Evolutionary conservation across 2,113 vertebrate genomes (phyloP).

Genomic region (Speoplatyrhinus poulsoni): DNA sequence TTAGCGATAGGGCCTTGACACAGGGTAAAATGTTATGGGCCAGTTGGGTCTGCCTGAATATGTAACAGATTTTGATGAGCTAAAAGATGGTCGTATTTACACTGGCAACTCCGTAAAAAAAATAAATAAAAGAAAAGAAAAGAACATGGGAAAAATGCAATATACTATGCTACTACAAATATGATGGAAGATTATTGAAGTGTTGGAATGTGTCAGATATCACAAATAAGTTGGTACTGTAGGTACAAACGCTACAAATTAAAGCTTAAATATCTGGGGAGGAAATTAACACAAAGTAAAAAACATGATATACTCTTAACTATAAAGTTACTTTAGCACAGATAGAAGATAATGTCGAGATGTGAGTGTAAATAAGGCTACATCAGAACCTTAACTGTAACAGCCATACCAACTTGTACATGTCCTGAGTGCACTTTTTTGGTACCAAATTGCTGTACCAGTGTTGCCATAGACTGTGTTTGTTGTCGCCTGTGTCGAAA

Average conservation of each 20-base stretch:
- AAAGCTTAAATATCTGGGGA: background rate
- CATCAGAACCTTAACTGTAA: background rate
- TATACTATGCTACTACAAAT: too few relatives aligned
- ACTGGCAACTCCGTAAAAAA: constrained; percentile 36
- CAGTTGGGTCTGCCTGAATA: constrained; percentile 5
- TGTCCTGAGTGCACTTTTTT: constrained; percentile 39
- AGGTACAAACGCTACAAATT: background rate
- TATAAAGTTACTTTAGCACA: too few relatives aligned
- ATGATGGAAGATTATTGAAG: too few relatives aligned
- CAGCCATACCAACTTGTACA: constrained; percentile 38
- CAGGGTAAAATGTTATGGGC: constrained; percentile 25
- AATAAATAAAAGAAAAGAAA: background rate
- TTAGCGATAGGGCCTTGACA: constrained; percentile 13
- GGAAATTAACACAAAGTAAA: background rate
- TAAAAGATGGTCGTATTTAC: constrained; percentile 27
- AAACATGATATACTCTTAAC: too few relatives aligned
- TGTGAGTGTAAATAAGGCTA: constrained; percentile 35
- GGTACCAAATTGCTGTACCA: background rate
- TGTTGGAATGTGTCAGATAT: too few relatives aligned
- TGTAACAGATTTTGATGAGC: background rate
- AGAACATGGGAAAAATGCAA: too few relatives aligned
- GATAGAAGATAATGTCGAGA: constrained; percentile 3
- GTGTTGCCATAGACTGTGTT: constrained; percentile 35
- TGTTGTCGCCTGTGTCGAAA: constrained; percentile 34
- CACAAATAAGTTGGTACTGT: too few relatives aligned